Evolutionary conservation across 1,140 invertebrate genomes (phyloP).

Genomic region (Trypoxylus dichotomus): DNA sequence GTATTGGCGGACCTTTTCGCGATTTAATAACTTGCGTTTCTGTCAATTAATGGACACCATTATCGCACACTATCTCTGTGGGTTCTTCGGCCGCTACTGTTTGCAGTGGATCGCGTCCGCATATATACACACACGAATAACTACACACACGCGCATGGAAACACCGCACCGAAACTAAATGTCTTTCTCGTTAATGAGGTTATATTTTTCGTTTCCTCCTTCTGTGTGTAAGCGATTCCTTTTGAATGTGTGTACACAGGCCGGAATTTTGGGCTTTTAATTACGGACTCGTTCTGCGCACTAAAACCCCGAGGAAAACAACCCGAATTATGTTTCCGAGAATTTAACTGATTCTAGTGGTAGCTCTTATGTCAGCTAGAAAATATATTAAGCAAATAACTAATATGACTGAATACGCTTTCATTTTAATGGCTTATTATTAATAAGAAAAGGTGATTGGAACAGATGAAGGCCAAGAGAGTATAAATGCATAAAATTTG

Average conservation of each 20-base stretch:
- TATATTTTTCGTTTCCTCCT: slow-evolving; percentile 19
- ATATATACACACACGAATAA: neutral
- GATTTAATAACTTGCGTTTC: slow-evolving; percentile 27
- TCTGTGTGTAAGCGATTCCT: slow-evolving; percentile 13
- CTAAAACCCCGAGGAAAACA: neutral
- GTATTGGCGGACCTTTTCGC: slow-evolving; percentile 25
- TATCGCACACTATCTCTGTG: slow-evolving; percentile 18
- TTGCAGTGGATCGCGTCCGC: slow-evolving; percentile 11
- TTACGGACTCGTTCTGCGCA: slow-evolving; percentile 7
- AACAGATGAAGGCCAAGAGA: too few species aligned
- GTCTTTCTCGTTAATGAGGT: slow-evolving; percentile 19
- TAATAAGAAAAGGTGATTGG: too few species aligned
- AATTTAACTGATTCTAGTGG: slow-evolving; percentile 9
- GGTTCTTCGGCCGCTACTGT: neutral
- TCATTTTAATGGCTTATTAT: too few species aligned
- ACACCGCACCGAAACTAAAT: slow-evolving; percentile 4
- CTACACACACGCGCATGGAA: neutral
- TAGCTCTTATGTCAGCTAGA: neutral
- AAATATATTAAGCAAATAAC: too few species aligned
- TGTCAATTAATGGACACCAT: slow-evolving; percentile 27
- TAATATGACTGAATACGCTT: too few species aligned
- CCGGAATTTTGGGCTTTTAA: slow-evolving; percentile 20
- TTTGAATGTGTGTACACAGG: slow-evolving; percentile 18
- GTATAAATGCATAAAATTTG: too few species aligned
- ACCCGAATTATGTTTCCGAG: slow-evolving; percentile 20